Conservation (phyloP, 1,140 invertebrate species). For the Drosophila persimilis region DNA sequence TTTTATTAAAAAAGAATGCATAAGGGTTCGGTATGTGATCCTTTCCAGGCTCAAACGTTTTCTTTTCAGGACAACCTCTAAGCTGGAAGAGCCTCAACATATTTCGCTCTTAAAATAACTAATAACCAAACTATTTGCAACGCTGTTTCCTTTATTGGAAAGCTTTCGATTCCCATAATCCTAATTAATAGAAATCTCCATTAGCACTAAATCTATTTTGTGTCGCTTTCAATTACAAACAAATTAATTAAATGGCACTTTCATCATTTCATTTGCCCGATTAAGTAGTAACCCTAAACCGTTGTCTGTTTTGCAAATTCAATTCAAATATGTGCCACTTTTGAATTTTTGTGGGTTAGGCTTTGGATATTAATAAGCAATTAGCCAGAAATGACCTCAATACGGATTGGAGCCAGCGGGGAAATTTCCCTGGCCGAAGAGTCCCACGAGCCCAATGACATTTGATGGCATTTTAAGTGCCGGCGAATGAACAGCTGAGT, state of each 20-base stretch:
- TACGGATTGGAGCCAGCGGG: constrained; percentile 17
- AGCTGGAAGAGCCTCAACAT: no score
- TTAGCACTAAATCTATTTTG: not conserved
- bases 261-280: constrained; percentile 1
- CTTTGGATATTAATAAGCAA: constrained; percentile 54
- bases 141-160: no score
- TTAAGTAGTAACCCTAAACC: not conserved
- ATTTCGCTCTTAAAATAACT: no score
- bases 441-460: constrained; percentile 64
- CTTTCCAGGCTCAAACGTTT: no score
- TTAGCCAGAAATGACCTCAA: constrained; percentile 51
- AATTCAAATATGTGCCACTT: constrained; percentile 23
- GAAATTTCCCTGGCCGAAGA: constrained; percentile 4
- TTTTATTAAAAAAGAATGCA: no score
- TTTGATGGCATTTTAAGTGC: constrained; percentile 76
- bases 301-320: constrained; percentile 18
- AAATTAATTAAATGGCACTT: constrained; percentile 22
- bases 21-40: no score
- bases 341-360: constrained; percentile 2
- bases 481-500: constrained; percentile 55
- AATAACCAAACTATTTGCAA: no score
- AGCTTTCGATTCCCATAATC: not conserved
- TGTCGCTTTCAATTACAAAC: not conserved
- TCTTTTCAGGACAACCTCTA: no score
- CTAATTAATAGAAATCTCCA: constrained; percentile 1